Evolutionary conservation across 92 coral and sea anemone species (phyloP), one percentile per base, ranked within the genome.

Genomic region (Zoanthus sansibaricus): DNA sequence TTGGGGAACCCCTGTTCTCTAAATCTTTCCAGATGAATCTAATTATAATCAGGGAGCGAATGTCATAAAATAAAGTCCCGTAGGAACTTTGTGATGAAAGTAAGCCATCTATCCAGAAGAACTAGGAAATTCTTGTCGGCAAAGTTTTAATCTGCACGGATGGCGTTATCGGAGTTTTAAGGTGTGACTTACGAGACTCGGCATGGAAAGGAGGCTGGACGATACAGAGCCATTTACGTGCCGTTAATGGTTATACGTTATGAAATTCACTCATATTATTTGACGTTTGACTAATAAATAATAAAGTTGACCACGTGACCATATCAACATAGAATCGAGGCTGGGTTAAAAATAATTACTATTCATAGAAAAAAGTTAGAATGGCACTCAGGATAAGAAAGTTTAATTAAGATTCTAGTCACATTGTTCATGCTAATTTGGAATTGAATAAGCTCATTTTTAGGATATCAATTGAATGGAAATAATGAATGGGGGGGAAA

Each of bases 181-280:
- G 9, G 30, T 62, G 21, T 62, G 70, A 62, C 70, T 31, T 8
- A 16, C 70, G 30, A 62, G 15, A 62, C 70, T 21, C 70, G 16
- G 70, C 20, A 62, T 62, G 70, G 70, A 62, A 62, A 62, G 2
- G 70, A 62, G 70, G 70, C 70, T 62, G 70, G 25, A 17, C 70
- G 5, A 13, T 62, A 62, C 16, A 62, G 30, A 17, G 25, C 55
- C 30, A 17, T 62, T 62, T 62, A 17, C 4, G 7, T 21, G 9
- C 16, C 21, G 37, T 68, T 20, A 68, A 21, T 20, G 37, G 32
- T 68, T 20, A 68, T 3, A 20, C 45, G 72, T 5, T 20, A 6
- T 18, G 15, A 68, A 68, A 68, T 3, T 68, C 42, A 31, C 72
- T 68, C 70, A 62, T 62, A 62, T 14, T 62, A 0, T 62, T 0